Evolutionary conservation across 1,140 invertebrate species (phyloP).

Genomic region (Trypoxylus dichotomus): DNA sequence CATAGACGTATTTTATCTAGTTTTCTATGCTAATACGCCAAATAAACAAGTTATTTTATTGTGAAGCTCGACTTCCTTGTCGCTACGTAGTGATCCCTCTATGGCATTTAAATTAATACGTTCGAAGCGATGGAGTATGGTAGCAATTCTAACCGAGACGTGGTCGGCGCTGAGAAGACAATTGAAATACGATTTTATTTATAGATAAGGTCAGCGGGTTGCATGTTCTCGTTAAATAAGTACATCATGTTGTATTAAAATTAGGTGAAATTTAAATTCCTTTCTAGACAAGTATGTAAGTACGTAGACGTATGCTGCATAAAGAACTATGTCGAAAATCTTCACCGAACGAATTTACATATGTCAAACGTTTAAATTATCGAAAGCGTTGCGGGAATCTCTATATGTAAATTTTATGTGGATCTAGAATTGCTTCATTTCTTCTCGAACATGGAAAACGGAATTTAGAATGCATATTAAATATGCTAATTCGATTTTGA

Average conservation of each 20-base stretch:
- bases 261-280: constrained; percentile 20
- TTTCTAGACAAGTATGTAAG: neutral
- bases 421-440: neutral
- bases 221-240: neutral
- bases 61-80: neutral
- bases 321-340: constrained; percentile 14
- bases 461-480: neutral
- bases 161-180: neutral
- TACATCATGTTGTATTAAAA: constrained; percentile 2
- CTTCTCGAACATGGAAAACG: neutral
- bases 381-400: neutral
- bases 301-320: neutral
- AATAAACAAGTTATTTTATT: constrained; percentile 1
- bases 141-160: neutral
- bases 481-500: neutral
- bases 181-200: constrained; percentile 16
- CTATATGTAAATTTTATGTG: neutral
- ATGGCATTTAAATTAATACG: neutral
- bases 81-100: neutral
- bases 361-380: neutral
- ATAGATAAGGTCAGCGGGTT: constrained; percentile 8
- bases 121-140: neutral
- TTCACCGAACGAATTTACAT: neutral
- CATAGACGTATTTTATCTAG: neutral
- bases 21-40: neutral